Conservation (phyloP, 2,888 invertebrate genomes). For the Silvanus unidentatus region DNA sequence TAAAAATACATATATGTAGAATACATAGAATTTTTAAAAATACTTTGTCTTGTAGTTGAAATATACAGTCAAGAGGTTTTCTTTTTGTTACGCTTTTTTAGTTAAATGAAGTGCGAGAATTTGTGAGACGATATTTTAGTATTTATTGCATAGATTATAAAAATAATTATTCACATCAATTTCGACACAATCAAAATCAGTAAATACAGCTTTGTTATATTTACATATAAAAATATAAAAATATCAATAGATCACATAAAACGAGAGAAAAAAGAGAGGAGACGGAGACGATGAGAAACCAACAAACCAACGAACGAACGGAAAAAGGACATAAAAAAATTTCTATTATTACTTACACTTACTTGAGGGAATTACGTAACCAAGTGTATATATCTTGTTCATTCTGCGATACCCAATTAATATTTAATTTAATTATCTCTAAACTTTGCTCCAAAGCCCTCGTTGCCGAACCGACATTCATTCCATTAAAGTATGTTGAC, state of each 20-base stretch:
- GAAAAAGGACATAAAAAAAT: neutral
- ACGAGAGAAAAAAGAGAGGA: too few relatives aligned
- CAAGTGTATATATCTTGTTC: constrained; percentile 51
- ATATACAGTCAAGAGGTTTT: too few relatives aligned
- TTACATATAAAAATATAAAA: constrained; percentile 32
- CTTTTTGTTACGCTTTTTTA: too few relatives aligned
- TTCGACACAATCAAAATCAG: constrained; percentile 24
- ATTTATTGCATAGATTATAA: constrained; percentile 15
- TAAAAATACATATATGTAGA: too few relatives aligned
- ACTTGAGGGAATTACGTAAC: constrained; percentile 39
- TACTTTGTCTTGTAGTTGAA: too few relatives aligned
- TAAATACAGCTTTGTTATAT: constrained; percentile 29
- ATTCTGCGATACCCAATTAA: constrained; percentile 67
- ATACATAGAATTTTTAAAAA: too few relatives aligned
- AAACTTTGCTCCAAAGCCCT: constrained; percentile 65
- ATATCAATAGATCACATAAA: constrained; percentile 23
- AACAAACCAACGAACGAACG: neutral
- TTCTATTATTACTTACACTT: constrained; percentile 17
- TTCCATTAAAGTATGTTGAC: constrained; percentile 45
- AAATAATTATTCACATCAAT: constrained; percentile 29
- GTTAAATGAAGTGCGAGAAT: too few relatives aligned
- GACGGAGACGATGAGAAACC: too few relatives aligned
- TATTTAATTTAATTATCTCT: constrained; percentile 75
- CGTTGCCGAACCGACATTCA: constrained; percentile 45
- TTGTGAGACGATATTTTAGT: neutral